Evolutionary conservation across 2,797 vertebrate genomes (phyloP), one percentile per base, ranked within the genome.

Genomic region (Peromyscus eremicus): DNA sequence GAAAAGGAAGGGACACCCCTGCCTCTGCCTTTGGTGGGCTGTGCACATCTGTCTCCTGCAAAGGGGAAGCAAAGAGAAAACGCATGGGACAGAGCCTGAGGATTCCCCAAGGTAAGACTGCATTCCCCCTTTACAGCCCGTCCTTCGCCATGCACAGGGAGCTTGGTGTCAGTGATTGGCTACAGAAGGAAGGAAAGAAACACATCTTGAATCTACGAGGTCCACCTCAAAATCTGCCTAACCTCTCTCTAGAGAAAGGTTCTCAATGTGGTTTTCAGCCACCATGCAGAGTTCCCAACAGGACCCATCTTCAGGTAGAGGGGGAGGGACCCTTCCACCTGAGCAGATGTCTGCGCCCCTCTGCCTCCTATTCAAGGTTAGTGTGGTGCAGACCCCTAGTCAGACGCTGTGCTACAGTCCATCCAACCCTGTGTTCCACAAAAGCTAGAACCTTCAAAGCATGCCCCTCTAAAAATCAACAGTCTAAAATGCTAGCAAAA

Each of bases 401-500:
- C 62, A 88, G 64, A 37, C 1, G 10, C 85, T n/a, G 17, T 10
- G 29, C 25, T 16, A 34, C 34, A 11, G 5, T 6, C 7, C 6
- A 34, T 64, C 23, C 55, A 85, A 52, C 1, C 27, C 46, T 71
- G 82, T 6, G n/a, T 37, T 57, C 34, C 17, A 62, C 3, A 40
- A 92, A 93, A 93, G 95, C 57, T 32, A 84, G 83, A 90, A 80
- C 70, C 0, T 60, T 84, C 70, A 70, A 94, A 49, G 82, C 49
- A n/a, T 1, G 21, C 7, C 55, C 32, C 16, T 46, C 32, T 11
- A 85, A 86, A 95, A 37, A 57, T 34, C 25, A 73, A 64, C 70
- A 66, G 70, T 13, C n/a, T 8, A 25, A 89, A 89, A 84, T 34
- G 66, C 68, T 91, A 87, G 94, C 81, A 66, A 88, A 94, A 95